These are phyloP conservation scores for Anisognathus igniventris DNA, from an alignment of 2,797 vertebrate genomes.

Conservation along the genomic window DNA sequence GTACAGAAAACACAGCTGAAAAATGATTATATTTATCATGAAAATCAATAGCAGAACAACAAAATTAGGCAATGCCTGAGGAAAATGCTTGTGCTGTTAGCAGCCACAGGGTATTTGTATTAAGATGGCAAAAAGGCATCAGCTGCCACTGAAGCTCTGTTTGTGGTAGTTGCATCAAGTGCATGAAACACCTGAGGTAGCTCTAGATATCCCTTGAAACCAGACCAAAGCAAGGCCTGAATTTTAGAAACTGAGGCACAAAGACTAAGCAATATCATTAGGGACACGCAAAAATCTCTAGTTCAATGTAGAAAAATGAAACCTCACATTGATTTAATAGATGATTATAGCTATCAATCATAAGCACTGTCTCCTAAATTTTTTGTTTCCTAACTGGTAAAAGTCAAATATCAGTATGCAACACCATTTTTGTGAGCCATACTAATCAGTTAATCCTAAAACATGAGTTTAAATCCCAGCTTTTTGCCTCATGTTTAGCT, in stretches of 20 bases:
- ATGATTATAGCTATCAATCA: neutral
- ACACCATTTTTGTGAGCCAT: neutral
- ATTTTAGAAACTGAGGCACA: neutral
- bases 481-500: neutral
- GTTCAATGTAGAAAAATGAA: neutral
- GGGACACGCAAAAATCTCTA: neutral
- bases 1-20: neutral
- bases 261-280: neutral
- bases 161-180: neutral
- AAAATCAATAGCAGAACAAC: constrained; percentile 20
- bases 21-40: neutral
- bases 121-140: neutral
- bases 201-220: neutral
- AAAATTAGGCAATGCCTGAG: neutral
- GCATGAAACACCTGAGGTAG: neutral
- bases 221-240: neutral
- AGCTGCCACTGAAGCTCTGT: neutral
- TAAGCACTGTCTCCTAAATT: neutral
- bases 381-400: neutral
- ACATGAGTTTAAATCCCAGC: neutral
- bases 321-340: neutral
- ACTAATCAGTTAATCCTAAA: neutral
- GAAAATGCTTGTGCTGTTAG: neutral
- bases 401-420: neutral
- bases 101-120: neutral